Evolutionary conservation across 2,113 vertebrate genomes (phyloP), one percentile per base, ranked within the genome.

Genomic region (Cheirogaleus medius): DNA sequence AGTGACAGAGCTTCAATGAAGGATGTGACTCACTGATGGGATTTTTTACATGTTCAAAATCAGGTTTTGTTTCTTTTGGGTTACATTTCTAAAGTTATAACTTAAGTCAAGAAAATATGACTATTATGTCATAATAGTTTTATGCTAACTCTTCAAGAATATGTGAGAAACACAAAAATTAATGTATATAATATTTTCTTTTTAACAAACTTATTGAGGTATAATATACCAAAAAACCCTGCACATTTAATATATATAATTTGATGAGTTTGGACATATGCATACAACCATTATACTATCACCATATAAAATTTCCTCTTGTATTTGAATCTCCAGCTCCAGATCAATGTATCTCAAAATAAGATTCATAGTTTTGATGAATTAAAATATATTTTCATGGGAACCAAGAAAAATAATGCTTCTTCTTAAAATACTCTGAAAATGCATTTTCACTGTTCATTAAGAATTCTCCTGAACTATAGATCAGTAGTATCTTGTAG

Each of bases 331-430:
- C 63, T 95, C 49, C 2, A 76, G 21, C 4, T 69, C 47, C 64
- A 90, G 39, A 84, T 66, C 47, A 73, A 80, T 84, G 2, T 23
- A 92, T 11, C 21, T 5, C 47, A 27, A 96, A 89, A 81, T 93
- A 95, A 88, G 91, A 89, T 39, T 88, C n/a, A 78, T 64, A 66
- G 52, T 82, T 91, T 88, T 18, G 42, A 89, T 81, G 34, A 94
- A 2, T 1, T 93, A 93, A 76, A 94, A 56, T 49, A 63, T 81
- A 90, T 64, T 88, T 97, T 90, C 49, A 76, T 23, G 27, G 21
- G 18, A 82, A 84, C 21, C 32, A 87, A 95, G 44, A 82, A 87
- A 90, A 77, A 54, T 23, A 76, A 92, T 32, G 17, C 11, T 78
- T 85, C 27, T 81, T 52, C 32, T 78, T 93, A 66, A 94, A 49